Conservation (phyloP, 2,888 invertebrate species). For the Glyphotaelius pellucidus region DNA sequence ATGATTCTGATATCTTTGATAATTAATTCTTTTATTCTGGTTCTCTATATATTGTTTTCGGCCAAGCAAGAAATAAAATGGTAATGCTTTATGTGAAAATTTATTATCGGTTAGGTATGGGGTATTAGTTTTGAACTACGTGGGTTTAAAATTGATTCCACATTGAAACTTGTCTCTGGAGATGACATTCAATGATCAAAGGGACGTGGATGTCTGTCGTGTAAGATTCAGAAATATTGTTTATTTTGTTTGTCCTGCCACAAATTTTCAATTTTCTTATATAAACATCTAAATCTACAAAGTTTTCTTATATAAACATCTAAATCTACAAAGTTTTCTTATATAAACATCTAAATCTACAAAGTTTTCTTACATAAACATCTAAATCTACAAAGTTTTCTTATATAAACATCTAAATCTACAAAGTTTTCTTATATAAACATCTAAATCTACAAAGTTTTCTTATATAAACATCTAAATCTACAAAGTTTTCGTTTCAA, state of each 20-base stretch:
- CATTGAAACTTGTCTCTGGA: not conserved
- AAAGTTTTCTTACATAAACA: not conserved
- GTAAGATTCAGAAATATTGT: not conserved
- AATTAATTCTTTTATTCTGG: no score
- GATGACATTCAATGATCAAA: not conserved
- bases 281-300: not conserved
- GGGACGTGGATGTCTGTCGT: not conserved
- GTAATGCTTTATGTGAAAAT: not conserved
- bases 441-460: no score
- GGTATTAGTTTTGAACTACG: not conserved
- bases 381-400: not conserved
- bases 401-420: no score
- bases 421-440: no score
- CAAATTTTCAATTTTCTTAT: no score
- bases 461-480: not conserved
- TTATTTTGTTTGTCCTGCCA: not conserved
- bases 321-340: not conserved
- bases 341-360: not conserved
- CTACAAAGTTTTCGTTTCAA: not conserved
- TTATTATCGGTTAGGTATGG: not conserved
- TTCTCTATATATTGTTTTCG: not conserved
- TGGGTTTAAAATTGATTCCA: not conserved
- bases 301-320: not conserved
- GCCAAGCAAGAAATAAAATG: not conserved
- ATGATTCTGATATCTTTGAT: not conserved